A percentile compares a stretch with the other conserved stretches of the same genome.
These are phyloP conservation scores for Galago senegalensis DNA, from an alignment of 2,797 vertebrate species.

Conservation along the genomic window DNA sequence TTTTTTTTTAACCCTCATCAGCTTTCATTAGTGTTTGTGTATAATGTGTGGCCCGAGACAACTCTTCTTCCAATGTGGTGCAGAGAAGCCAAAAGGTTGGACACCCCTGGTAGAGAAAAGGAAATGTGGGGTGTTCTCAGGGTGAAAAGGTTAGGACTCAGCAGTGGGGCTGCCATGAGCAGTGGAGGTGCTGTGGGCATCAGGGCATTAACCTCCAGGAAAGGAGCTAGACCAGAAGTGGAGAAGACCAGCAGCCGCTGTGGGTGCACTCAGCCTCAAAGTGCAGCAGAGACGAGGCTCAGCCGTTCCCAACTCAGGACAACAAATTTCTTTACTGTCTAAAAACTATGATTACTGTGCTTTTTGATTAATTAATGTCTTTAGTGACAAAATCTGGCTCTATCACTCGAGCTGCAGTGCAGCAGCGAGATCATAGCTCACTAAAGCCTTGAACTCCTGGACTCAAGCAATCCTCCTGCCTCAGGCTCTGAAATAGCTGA, in stretches of 20 bases:
- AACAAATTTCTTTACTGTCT: slow-evolving; percentile 4
- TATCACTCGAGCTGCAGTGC: not conserved
- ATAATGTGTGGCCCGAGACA: too few species aligned
- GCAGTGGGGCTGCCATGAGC: too few species aligned
- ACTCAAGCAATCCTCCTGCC: not conserved
- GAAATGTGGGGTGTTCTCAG: not conserved
- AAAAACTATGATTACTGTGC: slow-evolving; percentile 54
- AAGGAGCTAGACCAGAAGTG: not conserved
- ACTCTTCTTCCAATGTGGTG: too few species aligned
- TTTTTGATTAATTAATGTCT: slow-evolving; percentile 41
- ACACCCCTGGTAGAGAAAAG: too few species aligned
- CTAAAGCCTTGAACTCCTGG: not conserved
- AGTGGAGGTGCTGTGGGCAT: too few species aligned
- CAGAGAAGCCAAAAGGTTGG: too few species aligned
- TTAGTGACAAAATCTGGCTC: not conserved
- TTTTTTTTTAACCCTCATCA: too few species aligned
- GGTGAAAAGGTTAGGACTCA: not conserved
- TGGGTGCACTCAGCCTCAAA: too few species aligned
- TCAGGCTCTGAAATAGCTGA: not conserved
- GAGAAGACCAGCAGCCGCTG: not conserved
- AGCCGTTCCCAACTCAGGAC: not conserved
- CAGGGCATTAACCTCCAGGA: not conserved
- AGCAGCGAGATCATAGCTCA: not conserved
- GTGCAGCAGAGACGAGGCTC: accelerated
- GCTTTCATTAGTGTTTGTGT: too few species aligned